These are phyloP conservation scores for Dreissena polymorpha DNA, from an alignment of 1,140 invertebrate species.

Conservation along the genomic window DNA sequence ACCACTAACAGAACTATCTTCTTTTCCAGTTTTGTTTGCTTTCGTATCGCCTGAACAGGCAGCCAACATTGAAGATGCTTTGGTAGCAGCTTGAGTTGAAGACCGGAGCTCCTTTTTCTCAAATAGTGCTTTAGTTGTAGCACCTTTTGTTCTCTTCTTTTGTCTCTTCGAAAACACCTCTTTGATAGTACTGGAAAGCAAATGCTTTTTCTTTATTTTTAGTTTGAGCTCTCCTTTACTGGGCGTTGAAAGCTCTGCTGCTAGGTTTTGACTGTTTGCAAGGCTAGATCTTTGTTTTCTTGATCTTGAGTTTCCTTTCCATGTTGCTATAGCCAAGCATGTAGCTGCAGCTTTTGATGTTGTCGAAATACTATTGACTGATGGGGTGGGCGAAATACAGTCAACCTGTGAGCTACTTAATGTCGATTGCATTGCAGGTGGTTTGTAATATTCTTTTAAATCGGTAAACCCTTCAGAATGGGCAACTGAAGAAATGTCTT, in stretches of 20 bases:
- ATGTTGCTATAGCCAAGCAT: slow-evolving; percentile 47
- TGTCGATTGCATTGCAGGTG: neutral
- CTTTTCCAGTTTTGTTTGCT: slow-evolving; percentile 8
- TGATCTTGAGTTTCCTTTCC: slow-evolving; percentile 43
- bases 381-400: neutral
- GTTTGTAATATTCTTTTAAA: neutral
- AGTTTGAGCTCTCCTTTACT: slow-evolving; percentile 35
- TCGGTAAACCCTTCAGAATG: neutral
- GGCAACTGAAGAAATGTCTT: too few relatives aligned
- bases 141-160: slow-evolving; percentile 13
- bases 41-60: neutral
- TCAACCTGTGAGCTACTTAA: neutral
- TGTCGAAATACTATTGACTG: slow-evolving; percentile 8
- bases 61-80: slow-evolving; percentile 46
- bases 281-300: slow-evolving; percentile 39
- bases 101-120: slow-evolving; percentile 47
- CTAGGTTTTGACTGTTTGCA: slow-evolving; percentile 42
- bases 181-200: slow-evolving; percentile 9
- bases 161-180: neutral
- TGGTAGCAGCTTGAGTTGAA: slow-evolving; percentile 48
- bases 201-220: slow-evolving; percentile 37
- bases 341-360: slow-evolving; percentile 18
- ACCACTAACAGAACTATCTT: neutral
- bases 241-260: slow-evolving; percentile 32
- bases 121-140: neutral